phyloP scores from a whole-genome alignment of 1,140 invertebrate genomes.

The Tetramorium simillimum region DNA sequence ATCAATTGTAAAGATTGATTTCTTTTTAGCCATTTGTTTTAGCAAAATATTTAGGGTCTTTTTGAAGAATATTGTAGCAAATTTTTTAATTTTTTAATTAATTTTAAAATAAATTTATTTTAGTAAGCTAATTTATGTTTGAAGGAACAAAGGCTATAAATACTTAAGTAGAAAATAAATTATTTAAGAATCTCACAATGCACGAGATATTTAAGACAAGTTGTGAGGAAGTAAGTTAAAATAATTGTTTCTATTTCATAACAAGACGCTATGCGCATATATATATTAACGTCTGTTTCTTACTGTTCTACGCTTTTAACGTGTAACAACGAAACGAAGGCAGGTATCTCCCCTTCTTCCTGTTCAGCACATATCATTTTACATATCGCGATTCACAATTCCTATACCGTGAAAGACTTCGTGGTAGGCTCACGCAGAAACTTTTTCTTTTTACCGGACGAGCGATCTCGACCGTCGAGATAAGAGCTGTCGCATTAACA shows the following conservation, averaged over 20 bases:
- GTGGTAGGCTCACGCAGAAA: slow-evolving; percentile 8
- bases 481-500: slow-evolving; percentile 60
- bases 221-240: neutral
- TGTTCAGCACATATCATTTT: slow-evolving; percentile 54
- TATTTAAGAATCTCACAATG: neutral
- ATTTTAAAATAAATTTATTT: too few relatives aligned
- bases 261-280: neutral
- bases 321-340: slow-evolving; percentile 40
- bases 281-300: slow-evolving; percentile 18
- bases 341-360: slow-evolving; percentile 60
- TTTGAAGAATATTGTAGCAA: neutral
- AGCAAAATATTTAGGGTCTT: neutral
- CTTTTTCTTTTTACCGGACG: slow-evolving; percentile 52
- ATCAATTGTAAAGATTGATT: neutral
- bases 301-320: slow-evolving; percentile 9
- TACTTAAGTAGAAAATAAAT: neutral
- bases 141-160: neutral
- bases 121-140: neutral
- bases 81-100: neutral
- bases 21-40: neutral
- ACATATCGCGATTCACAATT: slow-evolving; percentile 57
- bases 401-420: slow-evolving; percentile 48
- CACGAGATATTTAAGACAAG: slow-evolving; percentile 1
- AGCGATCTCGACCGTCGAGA: slow-evolving; percentile 52
- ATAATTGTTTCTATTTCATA: slow-evolving; percentile 19